Evolutionary conservation across 2,113 vertebrate species (phyloP).

Genomic region (Typhlomys cinereus): DNA sequence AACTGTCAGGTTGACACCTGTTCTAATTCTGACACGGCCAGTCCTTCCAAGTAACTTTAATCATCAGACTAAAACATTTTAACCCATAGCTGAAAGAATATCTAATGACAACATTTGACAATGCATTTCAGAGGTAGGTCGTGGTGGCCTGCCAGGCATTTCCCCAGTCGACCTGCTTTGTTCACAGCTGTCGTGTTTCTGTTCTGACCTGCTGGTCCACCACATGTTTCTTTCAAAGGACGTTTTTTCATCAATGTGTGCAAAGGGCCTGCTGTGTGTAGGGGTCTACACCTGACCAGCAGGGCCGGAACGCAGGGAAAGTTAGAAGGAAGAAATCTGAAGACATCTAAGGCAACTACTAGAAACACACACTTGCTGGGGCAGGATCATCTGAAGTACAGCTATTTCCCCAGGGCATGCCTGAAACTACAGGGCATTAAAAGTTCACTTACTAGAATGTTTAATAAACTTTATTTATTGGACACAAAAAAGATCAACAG

Average conservation of each 20-base stretch:
- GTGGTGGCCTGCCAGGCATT: background rate
- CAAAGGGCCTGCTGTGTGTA: background rate
- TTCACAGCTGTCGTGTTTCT: background rate
- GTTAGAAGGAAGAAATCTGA: too few species aligned
- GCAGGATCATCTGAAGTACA: too few species aligned
- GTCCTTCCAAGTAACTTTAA: background rate
- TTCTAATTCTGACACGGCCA: too few species aligned
- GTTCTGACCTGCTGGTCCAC: background rate
- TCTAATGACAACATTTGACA: background rate
- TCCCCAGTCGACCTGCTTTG: background rate
- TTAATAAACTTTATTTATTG: too few species aligned
- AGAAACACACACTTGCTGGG: too few species aligned
- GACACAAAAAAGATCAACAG: background rate
- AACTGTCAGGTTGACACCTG: too few species aligned
- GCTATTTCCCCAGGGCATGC: background rate
- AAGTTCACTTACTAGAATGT: too few species aligned
- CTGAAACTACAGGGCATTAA: background rate
- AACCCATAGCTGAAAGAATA: background rate
- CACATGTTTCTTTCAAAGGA: background rate
- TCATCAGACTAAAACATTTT: background rate
- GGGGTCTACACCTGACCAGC: background rate
- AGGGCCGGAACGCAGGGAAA: background rate
- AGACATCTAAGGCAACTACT: too few species aligned
- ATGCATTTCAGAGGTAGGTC: background rate
- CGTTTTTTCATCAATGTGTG: background rate